A percentile compares a stretch with the other conserved stretches of the same genome.
Evolutionary conservation across 2,113 vertebrate genomes (phyloP).

Genomic region (Blennius ocellaris): DNA sequence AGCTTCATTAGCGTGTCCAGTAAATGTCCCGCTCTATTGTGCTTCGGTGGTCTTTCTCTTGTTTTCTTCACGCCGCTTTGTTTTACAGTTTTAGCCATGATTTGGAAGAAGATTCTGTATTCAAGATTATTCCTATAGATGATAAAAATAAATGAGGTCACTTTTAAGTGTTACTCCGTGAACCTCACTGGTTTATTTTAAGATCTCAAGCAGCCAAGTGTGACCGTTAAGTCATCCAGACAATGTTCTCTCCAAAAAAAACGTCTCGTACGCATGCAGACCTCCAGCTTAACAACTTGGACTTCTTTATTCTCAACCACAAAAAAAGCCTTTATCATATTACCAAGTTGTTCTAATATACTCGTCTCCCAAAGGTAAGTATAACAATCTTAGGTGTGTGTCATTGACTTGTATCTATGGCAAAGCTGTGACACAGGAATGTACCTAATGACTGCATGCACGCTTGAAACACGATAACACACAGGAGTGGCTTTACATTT

Average conservation of each 20-base stretch:
- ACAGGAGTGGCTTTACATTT: too few species aligned
- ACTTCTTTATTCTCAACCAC: not conserved
- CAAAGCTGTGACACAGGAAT: too few species aligned
- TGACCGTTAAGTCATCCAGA: slow-evolving; percentile 45
- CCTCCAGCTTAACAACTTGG: not conserved
- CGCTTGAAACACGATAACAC: too few species aligned
- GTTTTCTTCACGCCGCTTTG: not conserved
- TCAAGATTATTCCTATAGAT: not conserved
- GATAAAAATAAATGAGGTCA: too few species aligned
- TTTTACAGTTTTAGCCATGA: too few species aligned
- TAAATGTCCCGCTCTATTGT: not conserved
- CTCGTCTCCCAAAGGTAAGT: too few species aligned
- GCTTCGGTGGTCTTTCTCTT: not conserved
- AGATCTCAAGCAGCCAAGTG: not conserved
- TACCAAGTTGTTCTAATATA: too few species aligned
- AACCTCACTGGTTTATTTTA: slow-evolving; percentile 44
- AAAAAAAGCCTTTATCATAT: too few species aligned
- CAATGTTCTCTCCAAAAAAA: slow-evolving; percentile 26
- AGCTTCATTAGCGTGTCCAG: slow-evolving; percentile 14
- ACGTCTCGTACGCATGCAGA: not conserved
- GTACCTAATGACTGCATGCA: too few species aligned
- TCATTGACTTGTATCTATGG: too few species aligned
- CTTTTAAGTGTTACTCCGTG: not conserved
- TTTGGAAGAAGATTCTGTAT: slow-evolving; percentile 1
- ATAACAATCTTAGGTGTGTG: too few species aligned